Evolutionary conservation across 2,888 invertebrate species (phyloP), one percentile per base, ranked within the genome.

Genomic region (Pogonocherus hispidulus): DNA sequence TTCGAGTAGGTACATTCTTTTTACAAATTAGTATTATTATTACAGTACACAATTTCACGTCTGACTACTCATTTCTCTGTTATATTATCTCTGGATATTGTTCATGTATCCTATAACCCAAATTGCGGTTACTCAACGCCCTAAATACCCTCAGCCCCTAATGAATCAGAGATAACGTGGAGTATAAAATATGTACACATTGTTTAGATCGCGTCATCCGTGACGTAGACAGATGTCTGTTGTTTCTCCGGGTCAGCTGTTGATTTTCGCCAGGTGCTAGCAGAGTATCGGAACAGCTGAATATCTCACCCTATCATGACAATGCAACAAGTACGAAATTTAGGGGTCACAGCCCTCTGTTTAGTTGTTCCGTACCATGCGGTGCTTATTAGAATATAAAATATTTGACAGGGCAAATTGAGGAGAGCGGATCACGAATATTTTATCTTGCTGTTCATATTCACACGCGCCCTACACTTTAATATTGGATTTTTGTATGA

Each of bases 281-380:
- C n/a, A 4, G 22, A 44, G 67, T 68, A 70, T 69, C 66, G 70
- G 66, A 72, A 74, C 77, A 77, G 77, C 76, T 77, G 77, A 73
- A 73, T 66, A 68, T 65, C 71, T 68, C 66, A 69, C 73, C 73
- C 72, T 73, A 72, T 71, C 75, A 74, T 78, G 75, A 78, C 76
- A 76, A 76, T 71, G 78, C 78, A 78, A 78, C 78, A 78, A 78
- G 78, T 78, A 68, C 70, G 74, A 68, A 73, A 71, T 66, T 71
- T 56, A 59, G 71, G 73, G 74, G 71, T 74, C 73, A 67, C 70
- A 73, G 70, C 69, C 76, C 73, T 71, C 69, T 67, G 47, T 44
- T 52, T 49, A 56, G 56, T 47, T 56, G 59, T 52, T 47, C 54
- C 56, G 57, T 64, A 67, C 64, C 63, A 37, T 35, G 59, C 46